phyloP scores from a whole-genome alignment of 2,797 vertebrate species.

The Lycodopsis pacificus region DNA sequence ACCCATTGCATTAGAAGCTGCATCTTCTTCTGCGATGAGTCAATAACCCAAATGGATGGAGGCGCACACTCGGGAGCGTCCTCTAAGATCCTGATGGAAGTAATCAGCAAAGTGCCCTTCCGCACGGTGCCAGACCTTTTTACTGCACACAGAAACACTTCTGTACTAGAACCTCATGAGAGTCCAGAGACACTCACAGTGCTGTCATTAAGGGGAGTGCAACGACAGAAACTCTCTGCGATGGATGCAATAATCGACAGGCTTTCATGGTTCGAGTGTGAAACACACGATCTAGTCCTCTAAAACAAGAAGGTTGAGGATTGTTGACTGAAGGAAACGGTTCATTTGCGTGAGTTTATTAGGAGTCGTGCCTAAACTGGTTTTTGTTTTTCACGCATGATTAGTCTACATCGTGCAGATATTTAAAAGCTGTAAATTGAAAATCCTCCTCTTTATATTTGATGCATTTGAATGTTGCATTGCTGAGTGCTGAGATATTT shows the following conservation, averaged over 20 bases:
- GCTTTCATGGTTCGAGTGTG: conserved; percentile 54
- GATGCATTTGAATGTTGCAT: background rate
- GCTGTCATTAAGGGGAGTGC: background rate
- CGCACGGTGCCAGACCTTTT: conserved; percentile 27
- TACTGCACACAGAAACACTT: conserved; percentile 13
- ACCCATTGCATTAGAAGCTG: conserved; percentile 58
- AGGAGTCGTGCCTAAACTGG: conserved; percentile 27
- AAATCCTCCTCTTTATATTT: background rate
- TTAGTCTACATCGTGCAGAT: background rate
- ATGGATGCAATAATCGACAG: conserved; percentile 68
- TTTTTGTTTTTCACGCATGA: conserved; percentile 39
- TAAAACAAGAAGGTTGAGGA: conserved; percentile 60
- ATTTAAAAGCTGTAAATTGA: background rate
- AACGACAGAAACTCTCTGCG: conserved; percentile 22
- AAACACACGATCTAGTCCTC: conserved; percentile 32
- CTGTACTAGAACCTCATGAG: conserved; percentile 15
- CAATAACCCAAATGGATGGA: conserved; percentile 71
- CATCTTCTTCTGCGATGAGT: conserved; percentile 36
- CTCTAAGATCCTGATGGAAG: conserved; percentile 47
- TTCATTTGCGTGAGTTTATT: conserved; percentile 38
- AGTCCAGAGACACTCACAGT: background rate
- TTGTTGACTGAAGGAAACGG: conserved; percentile 38
- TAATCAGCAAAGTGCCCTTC: conserved; percentile 75
- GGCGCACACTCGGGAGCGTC: conserved; percentile 41
- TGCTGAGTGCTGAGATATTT: background rate